Percentiles rank a stretch among this genome's conserved stretches.
Evolutionary conservation across 2,888 invertebrate genomes (phyloP).

Genomic region (Hemithea aestivaria): DNA sequence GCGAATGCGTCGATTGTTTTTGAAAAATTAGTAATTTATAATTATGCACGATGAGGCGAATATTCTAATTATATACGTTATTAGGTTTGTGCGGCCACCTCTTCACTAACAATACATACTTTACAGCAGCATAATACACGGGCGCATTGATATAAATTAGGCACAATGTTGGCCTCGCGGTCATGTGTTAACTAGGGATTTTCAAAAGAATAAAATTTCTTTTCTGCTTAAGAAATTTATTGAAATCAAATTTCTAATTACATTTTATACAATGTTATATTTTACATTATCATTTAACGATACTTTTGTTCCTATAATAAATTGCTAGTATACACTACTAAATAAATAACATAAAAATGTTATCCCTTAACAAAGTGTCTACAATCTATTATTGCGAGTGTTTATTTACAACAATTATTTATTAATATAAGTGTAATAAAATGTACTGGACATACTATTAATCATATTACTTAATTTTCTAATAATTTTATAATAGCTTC

Average conservation of each 20-base stretch:
- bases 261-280: conserved; percentile 73
- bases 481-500: conserved; percentile 52
- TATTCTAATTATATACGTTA: too few relatives aligned
- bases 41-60: too few relatives aligned
- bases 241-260: conserved; percentile 76
- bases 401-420: conserved; percentile 59
- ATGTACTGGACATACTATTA: conserved; percentile 64
- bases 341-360: conserved; percentile 68
- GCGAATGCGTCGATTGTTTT: too few relatives aligned
- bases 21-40: too few relatives aligned
- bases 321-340: conserved; percentile 60
- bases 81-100: too few relatives aligned
- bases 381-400: conserved; percentile 69
- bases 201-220: too few relatives aligned
- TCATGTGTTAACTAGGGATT: too few relatives aligned
- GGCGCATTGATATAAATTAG: too few relatives aligned
- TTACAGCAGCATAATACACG: too few relatives aligned
- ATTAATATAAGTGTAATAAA: conserved; percentile 28
- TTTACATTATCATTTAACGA: conserved; percentile 58
- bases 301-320: conserved; percentile 53
- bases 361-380: conserved; percentile 54
- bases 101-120: too few relatives aligned
- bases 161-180: too few relatives aligned
- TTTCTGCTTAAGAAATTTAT: conserved; percentile 73
- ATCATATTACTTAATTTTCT: conserved; percentile 51